phyloP scores from a whole-genome alignment of 2,888 invertebrate genomes.

The Sinodicranocentrus sp. region DNA sequence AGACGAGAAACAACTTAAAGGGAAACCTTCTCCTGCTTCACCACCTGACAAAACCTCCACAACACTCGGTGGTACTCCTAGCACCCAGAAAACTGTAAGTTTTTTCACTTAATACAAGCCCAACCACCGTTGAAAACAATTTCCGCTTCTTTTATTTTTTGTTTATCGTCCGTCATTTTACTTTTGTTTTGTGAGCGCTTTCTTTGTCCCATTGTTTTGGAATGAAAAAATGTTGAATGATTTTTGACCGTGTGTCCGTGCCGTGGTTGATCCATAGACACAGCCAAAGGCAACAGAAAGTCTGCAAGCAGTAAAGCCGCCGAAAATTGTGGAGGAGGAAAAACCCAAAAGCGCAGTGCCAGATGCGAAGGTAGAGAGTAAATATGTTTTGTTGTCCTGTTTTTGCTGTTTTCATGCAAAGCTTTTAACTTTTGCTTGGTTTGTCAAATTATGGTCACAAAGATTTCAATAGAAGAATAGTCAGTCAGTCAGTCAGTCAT shows the following conservation, averaged over 20 bases:
- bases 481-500: no score
- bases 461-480: no score
- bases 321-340: slow-evolving; percentile 66
- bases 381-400: no score
- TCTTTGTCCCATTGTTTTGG: no score
- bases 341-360: slow-evolving; percentile 57
- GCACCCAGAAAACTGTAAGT: slow-evolving; percentile 58
- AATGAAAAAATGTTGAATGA: no score
- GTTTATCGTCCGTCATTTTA: neutral
- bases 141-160: no score
- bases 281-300: slow-evolving; percentile 56
- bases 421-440: no score
- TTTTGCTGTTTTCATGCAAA: no score
- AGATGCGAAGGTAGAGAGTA: slow-evolving; percentile 39
- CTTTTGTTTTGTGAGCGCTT: neutral
- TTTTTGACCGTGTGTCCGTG: neutral
- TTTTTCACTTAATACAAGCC: neutral
- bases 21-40: no score
- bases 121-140: no score
- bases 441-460: no score
- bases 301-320: slow-evolving; percentile 53
- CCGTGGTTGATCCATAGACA: slow-evolving; percentile 29
- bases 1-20: neutral
- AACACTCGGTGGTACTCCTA: no score
- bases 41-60: slow-evolving; percentile 13